Conservation (phyloP, 92 coral and sea anemone genomes). For the Meandrina meandrites region DNA sequence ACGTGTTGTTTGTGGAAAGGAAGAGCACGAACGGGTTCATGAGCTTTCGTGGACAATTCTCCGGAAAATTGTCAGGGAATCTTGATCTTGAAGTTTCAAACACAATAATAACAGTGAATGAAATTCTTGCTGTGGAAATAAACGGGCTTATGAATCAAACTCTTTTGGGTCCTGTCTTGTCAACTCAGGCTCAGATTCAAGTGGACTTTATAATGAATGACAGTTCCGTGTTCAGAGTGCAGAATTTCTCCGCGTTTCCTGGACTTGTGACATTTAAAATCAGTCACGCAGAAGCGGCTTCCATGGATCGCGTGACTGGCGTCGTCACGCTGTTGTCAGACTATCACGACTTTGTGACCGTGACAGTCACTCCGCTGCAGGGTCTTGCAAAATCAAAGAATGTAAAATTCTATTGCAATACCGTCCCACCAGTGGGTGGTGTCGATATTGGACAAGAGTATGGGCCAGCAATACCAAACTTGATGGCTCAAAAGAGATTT, state of each 20-base stretch:
- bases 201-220: conserved; percentile 67
- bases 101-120: conserved; percentile 41
- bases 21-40: conserved; percentile 49
- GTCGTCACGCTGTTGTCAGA: conserved; percentile 54
- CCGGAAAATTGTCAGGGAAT: conserved; percentile 41
- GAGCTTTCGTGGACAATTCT: conserved; percentile 48
- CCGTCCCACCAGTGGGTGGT: conserved; percentile 58
- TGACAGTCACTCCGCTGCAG: conserved; percentile 41
- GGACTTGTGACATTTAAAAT: conserved; percentile 50
- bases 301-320: conserved; percentile 51
- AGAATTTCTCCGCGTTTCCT: conserved; percentile 44
- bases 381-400: conserved; percentile 28
- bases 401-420: conserved; percentile 62
- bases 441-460: conserved; percentile 65
- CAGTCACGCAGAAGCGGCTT: conserved; percentile 19
- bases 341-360: conserved; percentile 40
- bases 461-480: conserved; percentile 64
- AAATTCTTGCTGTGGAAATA: conserved; percentile 40
- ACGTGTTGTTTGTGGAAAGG: conserved; percentile 45
- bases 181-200: conserved; percentile 40
- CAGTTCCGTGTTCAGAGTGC: conserved; percentile 47
- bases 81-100: conserved; percentile 41
- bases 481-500: conserved; percentile 24
- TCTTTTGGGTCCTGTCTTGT: conserved; percentile 54
- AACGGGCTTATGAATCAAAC: conserved; percentile 56